Evolutionary conservation across 2,113 vertebrate genomes (phyloP).

Genomic region (Chinchilla lanigera): DNA sequence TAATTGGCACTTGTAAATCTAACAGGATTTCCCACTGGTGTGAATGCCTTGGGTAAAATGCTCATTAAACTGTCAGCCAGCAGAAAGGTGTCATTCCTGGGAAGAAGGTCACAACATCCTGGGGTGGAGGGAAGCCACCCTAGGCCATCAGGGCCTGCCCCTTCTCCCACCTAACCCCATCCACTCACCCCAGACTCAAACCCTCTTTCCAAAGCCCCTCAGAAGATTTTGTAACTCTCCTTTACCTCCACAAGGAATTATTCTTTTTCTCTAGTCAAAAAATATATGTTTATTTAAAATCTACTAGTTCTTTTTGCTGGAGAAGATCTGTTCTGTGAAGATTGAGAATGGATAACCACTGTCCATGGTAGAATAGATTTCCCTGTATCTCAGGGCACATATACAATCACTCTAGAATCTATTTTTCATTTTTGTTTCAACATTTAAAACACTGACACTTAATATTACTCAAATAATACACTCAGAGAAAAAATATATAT

Average conservation of each 20-base stretch:
- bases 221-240: background rate
- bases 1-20: slow-evolving; percentile 90
- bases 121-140: background rate
- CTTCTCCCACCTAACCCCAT: background rate
- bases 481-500: background rate
- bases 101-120: slow-evolving; percentile 68
- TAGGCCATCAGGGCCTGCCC: background rate
- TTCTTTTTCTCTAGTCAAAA: slow-evolving; percentile 17
- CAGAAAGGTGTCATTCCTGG: slow-evolving; percentile 84
- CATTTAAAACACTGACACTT: background rate
- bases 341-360: background rate
- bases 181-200: background rate
- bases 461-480: background rate
- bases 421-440: slow-evolving; percentile 2
- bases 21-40: slow-evolving; percentile 88
- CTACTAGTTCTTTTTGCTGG: background rate
- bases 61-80: slow-evolving; percentile 89
- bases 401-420: background rate
- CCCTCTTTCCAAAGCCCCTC: background rate
- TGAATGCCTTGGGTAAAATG: slow-evolving; percentile 89
- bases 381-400: background rate
- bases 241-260: slow-evolving; percentile 34
- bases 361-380: background rate
- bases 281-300: slow-evolving; percentile 17
- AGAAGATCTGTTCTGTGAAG: slow-evolving; percentile 27